Evolutionary conservation across 2,113 vertebrate genomes (phyloP).

Genomic region (Perca fluviatilis): DNA sequence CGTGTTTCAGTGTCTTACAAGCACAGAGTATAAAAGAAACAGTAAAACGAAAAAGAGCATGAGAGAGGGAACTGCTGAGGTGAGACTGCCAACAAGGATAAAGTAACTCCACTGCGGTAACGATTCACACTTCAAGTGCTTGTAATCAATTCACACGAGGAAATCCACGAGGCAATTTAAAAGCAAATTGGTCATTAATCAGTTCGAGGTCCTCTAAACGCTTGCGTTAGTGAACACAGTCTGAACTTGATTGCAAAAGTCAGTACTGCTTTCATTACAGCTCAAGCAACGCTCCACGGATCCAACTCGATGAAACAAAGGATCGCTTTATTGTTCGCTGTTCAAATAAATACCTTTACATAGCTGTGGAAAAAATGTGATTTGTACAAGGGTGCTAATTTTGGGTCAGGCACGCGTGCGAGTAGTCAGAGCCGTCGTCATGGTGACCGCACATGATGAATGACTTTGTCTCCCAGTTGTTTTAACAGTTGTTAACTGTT

Average conservation of each 20-base stretch:
- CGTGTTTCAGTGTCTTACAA: constrained; percentile 48
- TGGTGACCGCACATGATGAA: constrained; percentile 68
- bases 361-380: constrained; percentile 33
- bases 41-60: background rate
- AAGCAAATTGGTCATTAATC: constrained; percentile 45
- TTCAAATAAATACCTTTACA: constrained; percentile 44
- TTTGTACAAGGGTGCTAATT: constrained; percentile 33
- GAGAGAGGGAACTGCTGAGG: background rate
- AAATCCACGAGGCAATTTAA: constrained; percentile 19
- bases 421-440: constrained; percentile 50
- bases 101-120: constrained; percentile 5
- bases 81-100: constrained; percentile 5
- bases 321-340: constrained; percentile 25
- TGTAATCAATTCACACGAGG: constrained; percentile 21
- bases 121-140: constrained; percentile 2
- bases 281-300: background rate
- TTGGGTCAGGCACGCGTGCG: constrained; percentile 32
- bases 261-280: constrained; percentile 19
- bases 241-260: constrained; percentile 42
- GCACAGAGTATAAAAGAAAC: constrained; percentile 14
- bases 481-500: constrained; percentile 67
- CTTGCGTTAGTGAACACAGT: constrained; percentile 5
- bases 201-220: constrained; percentile 13
- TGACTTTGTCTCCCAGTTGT: constrained; percentile 62
- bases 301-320: constrained; percentile 3